These are phyloP conservation scores for Cylindroiulus punctatus DNA, from an alignment of 2,888 invertebrate genomes.

Conservation along the genomic window DNA sequence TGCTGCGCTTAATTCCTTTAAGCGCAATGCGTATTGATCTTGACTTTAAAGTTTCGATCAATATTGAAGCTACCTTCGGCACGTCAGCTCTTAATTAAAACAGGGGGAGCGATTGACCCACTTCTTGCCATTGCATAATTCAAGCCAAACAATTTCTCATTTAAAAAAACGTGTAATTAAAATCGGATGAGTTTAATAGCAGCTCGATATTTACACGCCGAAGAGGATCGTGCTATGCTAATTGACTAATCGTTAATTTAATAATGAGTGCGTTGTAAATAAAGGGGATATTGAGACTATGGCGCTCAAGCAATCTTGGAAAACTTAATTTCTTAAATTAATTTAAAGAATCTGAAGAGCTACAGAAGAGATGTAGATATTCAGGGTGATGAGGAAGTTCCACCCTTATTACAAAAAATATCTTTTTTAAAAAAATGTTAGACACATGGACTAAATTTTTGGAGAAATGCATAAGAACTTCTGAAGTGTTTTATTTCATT, in stretches of 20 bases:
- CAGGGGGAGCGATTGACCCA: not conserved
- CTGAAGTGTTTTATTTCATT: too few species aligned
- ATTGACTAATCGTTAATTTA: slow-evolving; percentile 9
- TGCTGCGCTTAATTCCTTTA: slow-evolving; percentile 15
- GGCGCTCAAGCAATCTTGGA: not conserved
- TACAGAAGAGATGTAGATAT: too few species aligned
- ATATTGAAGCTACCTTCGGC: slow-evolving; percentile 36
- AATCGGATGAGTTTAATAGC: not conserved
- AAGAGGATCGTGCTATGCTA: not conserved
- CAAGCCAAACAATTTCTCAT: not conserved
- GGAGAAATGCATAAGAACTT: too few species aligned
- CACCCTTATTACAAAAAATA: too few species aligned
- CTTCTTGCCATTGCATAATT: not conserved
- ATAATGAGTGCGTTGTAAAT: not conserved
- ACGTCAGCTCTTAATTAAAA: not conserved
- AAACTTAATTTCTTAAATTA: too few species aligned
- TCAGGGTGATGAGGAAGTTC: too few species aligned
- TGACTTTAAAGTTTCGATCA: slow-evolving; percentile 44
- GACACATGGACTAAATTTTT: too few species aligned
- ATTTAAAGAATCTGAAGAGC: too few species aligned
- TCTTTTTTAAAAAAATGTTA: too few species aligned
- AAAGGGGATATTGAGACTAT: not conserved
- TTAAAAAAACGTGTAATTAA: slow-evolving; percentile 7
- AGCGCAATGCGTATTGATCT: slow-evolving; percentile 25
- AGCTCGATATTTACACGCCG: not conserved